phyloP scores from a whole-genome alignment of 2,797 vertebrate genomes.

The Spondyliosoma cantharus region DNA sequence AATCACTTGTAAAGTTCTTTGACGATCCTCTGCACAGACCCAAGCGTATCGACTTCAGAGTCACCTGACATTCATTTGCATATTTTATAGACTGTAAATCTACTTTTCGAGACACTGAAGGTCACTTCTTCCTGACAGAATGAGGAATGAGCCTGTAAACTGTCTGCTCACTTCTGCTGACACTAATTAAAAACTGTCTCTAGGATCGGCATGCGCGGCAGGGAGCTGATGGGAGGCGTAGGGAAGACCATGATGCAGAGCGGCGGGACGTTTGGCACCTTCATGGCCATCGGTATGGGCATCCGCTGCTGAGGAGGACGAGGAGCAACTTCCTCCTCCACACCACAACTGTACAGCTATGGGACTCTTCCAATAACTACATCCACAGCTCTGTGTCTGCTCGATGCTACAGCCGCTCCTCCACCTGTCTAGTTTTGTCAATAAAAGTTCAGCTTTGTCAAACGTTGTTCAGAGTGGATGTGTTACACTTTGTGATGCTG shows the following conservation, averaged over 20 bases:
- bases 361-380: constrained; percentile 61
- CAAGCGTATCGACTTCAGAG: too few species aligned
- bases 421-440: constrained; percentile 57
- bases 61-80: neutral
- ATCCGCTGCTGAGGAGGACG: constrained; percentile 91
- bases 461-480: constrained; percentile 29
- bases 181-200: neutral
- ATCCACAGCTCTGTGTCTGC: constrained; percentile 15
- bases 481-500: constrained; percentile 20
- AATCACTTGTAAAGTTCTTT: too few species aligned
- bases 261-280: constrained; percentile 97
- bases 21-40: neutral
- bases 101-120: neutral
- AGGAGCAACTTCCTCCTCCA: neutral
- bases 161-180: neutral
- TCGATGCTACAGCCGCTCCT: constrained; percentile 5
- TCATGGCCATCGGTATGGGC: constrained; percentile 99
- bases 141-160: neutral
- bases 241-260: constrained; percentile 99
- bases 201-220: constrained; percentile 97
- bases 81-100: neutral
- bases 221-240: constrained; percentile 97
- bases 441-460: constrained; percentile 64
- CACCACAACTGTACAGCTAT: constrained; percentile 27
- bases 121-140: neutral